phyloP scores from a whole-genome alignment of 2,113 vertebrate genomes.

The Strix aluco region DNA sequence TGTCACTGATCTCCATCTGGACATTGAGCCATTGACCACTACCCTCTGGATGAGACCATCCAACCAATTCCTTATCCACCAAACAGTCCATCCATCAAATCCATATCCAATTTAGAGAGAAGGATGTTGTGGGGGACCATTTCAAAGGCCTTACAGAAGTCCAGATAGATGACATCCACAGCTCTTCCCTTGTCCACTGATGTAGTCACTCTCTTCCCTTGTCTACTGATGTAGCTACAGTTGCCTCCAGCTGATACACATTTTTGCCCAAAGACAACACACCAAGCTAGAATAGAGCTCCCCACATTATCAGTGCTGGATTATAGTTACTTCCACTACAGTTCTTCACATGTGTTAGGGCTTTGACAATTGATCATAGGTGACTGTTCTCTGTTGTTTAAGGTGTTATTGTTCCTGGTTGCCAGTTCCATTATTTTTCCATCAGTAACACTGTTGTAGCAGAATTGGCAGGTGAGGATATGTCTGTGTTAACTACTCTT shows the following conservation, averaged over 20 bases:
- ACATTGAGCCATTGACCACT: neutral
- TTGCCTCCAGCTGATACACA: neutral
- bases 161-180: neutral
- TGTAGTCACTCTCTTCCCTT: neutral
- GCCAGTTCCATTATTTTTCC: neutral
- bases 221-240: neutral
- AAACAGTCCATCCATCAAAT: neutral
- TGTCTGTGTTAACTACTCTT: neutral
- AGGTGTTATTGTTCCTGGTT: neutral
- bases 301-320: neutral
- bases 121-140: neutral
- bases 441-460: neutral
- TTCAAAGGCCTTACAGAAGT: neutral
- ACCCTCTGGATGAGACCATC: no score
- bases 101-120: neutral
- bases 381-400: neutral
- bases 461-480: neutral
- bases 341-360: neutral
- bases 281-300: neutral
- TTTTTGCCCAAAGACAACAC: neutral
- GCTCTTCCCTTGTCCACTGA: neutral
- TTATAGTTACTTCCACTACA: neutral
- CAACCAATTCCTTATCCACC: neutral
- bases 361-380: fast-evolving
- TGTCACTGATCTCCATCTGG: neutral